Conservation (phyloP, 2,888 invertebrate genomes). For the Zele albiditarsus region DNA sequence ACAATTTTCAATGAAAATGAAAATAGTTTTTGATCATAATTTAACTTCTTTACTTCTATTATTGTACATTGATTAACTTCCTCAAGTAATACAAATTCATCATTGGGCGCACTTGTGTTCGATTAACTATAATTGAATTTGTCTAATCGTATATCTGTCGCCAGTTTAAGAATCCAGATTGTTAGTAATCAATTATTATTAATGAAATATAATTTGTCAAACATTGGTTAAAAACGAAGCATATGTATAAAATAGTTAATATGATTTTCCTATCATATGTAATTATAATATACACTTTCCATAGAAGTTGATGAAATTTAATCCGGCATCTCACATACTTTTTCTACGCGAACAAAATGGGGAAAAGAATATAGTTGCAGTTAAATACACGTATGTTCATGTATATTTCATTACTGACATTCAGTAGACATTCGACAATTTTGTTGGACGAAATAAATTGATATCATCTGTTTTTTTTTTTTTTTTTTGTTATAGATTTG, state of each 20-base stretch:
- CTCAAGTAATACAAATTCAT: neutral
- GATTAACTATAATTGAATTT: neutral
- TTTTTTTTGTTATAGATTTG: neutral
- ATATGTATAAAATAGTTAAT: neutral
- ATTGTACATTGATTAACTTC: neutral
- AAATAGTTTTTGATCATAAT: neutral
- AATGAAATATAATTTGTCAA: neutral
- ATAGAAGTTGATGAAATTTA: neutral
- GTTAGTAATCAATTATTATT: neutral
- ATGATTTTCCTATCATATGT: neutral
- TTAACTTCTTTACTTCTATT: neutral
- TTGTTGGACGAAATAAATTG: neutral
- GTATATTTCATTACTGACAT: neutral
- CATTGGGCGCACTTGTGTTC: neutral
- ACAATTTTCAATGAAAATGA: neutral
- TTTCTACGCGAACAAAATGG: neutral
- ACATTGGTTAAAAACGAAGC: neutral
- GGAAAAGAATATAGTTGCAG: neutral
- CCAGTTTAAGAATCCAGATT: neutral
- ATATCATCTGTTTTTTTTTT: neutral
- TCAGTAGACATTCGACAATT: neutral
- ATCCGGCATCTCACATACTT: neutral
- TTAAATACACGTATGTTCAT: neutral
- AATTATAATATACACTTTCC: neutral
- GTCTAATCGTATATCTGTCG: neutral